Evolutionary conservation across 2,113 vertebrate species (phyloP), one percentile per base, ranked within the genome.

Genomic region (Dromaius novaehollandiae): DNA sequence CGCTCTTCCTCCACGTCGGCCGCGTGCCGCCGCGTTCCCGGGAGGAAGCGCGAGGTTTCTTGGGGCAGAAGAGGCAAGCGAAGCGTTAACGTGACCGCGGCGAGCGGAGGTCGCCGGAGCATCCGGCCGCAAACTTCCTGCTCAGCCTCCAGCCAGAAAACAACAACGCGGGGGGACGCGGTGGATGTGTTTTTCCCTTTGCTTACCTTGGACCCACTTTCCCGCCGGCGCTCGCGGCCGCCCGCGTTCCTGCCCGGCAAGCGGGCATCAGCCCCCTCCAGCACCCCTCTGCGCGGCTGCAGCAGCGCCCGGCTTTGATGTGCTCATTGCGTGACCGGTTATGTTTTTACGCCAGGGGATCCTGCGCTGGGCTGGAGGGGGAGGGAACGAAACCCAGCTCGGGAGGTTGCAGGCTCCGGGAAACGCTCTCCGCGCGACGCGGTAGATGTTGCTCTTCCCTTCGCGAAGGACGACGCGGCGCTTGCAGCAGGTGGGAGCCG

Each of bases 91-190:
- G 86, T 73, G 58, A 13, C 92, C 91, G 84, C 97, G 93, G 88
- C 83, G 77, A 94, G 96, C 96, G 97, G 96, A 98, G 98, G 98
- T 97, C 98, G 98, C 88, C 36, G 22, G 94, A 50, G 61, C 93
- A 98, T 98, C 98, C 98, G 98, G 98, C 96, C 25, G 95, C 97
- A 98, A 98, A 98, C 98, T 98, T 98, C 98, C 98, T 97, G 98
- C 98, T 98, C 90, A 97, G 98, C 96, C 93, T 95, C 55, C 74
- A 90, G 94, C 15, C n/a, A 98, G 97, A 97, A 98, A 98, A 98
- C 97, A 98, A 98, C 97, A 97, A 93, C 92, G 61, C 56, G 0
- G 12, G 87, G 91, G 89, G 97, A 95, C 91, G 8, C 89, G 88
- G 89, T 50, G 88, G 74, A 87, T 89, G 97, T 97, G 97, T 98